Evolutionary conservation across 2,113 vertebrate species (phyloP), one percentile per base, ranked within the genome.

Genomic region (Lampris incognitus): DNA sequence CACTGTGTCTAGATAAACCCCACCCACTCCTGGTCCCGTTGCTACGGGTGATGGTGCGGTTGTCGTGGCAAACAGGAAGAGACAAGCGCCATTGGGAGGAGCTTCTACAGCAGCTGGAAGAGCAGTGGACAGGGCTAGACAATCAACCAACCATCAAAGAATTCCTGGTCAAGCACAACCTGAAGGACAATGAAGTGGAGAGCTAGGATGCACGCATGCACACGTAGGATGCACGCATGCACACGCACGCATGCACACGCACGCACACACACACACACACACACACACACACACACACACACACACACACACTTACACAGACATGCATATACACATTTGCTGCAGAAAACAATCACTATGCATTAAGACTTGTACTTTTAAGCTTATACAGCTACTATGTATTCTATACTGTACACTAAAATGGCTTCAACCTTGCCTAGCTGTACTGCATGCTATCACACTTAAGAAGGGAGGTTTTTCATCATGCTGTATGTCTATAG

Each of bases 41-140:
- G 85, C 90, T 99, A 6, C 95, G 94, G 77, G 91, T 91, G 1
- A 95, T 96, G 0, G 83, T 98, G 11, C 93, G 96, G 50, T 91
- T 99, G 59, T 96, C 96, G 13, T 99, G 97, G 97, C 95, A 96
- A 85, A 95, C 96, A 56, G 96, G 96, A 7, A 92, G 90, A 71
- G 97, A 99, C 91, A 98, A 98, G 79, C 93, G 95, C 11, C 93
- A 56, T 2, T 96, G 96, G 0, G 97, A 99, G 81, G 95, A 95
- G 58, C 90, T 89, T 56, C 93, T 98, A 76, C 95, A 90, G 69
- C 91, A 90, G 55, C 87, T 98, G 79, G 94, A 93, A 66, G 96
- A 95, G 73, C 89, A 92, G 0, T 90, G 95, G 56, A 83, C 80
- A 0, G 92, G 88, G 38, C 66, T 92, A 9, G 94, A 90, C 1